Conservation (phyloP, 2,888 invertebrate genomes). For the Polylopha cassiicola region DNA sequence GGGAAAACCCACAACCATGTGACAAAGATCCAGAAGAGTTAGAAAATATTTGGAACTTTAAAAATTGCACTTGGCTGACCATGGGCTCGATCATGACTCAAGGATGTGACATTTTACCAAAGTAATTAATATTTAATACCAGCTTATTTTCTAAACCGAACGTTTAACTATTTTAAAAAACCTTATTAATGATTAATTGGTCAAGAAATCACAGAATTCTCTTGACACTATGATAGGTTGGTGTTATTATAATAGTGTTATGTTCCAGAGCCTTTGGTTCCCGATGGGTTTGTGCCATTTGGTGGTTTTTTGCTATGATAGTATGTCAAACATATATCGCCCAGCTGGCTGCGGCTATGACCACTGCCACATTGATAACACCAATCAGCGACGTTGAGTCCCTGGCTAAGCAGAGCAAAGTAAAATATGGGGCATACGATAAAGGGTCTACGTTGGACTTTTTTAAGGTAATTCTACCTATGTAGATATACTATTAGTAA, state of each 20-base stretch:
- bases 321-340: slow-evolving; percentile 96
- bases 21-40: slow-evolving; percentile 89
- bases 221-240: no score
- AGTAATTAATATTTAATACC: slow-evolving; percentile 74
- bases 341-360: slow-evolving; percentile 94
- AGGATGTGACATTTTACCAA: slow-evolving; percentile 94
- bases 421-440: slow-evolving; percentile 91
- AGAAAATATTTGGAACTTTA: slow-evolving; percentile 91
- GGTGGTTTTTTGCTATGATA: slow-evolving; percentile 96
- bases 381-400: slow-evolving; percentile 95
- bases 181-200: slow-evolving; percentile 1
- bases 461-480: slow-evolving; percentile 75
- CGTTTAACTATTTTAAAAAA: neutral
- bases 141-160: neutral
- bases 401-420: slow-evolving; percentile 91
- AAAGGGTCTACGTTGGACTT: slow-evolving; percentile 94
- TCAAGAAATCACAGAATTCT: no score
- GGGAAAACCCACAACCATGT: slow-evolving; percentile 96
- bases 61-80: slow-evolving; percentile 95
- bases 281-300: slow-evolving; percentile 91
- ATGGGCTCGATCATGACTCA: slow-evolving; percentile 95
- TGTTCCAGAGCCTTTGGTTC: slow-evolving; percentile 88
- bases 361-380: slow-evolving; percentile 88
- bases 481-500: neutral
- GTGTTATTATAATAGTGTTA: neutral